Conservation (phyloP, 1,140 invertebrate genomes). For the Drosophila busckii region DNA sequence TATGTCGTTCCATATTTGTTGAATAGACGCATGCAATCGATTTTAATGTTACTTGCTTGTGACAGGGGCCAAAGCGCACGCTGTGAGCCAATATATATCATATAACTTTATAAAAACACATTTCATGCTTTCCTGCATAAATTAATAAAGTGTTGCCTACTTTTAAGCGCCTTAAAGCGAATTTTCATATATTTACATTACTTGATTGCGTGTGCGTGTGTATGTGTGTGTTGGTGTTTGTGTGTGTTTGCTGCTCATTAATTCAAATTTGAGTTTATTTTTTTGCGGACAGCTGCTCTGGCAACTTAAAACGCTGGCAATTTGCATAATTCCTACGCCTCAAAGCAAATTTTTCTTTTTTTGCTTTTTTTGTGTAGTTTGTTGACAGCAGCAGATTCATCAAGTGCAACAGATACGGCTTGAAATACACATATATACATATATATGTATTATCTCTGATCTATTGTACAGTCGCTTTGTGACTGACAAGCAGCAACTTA, state of each 20-base stretch:
- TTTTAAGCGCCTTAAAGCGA: constrained; percentile 12
- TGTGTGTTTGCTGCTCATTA: constrained; percentile 28
- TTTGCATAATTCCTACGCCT: constrained; percentile 38
- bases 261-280: constrained; percentile 47
- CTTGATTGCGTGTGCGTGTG: too few relatives aligned
- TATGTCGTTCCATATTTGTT: too few relatives aligned
- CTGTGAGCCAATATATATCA: too few relatives aligned
- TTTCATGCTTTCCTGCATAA: neutral
- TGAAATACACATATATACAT: constrained; percentile 25
- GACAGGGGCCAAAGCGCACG: too few relatives aligned
- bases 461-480: constrained; percentile 2
- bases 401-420: constrained; percentile 55
- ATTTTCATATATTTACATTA: constrained; percentile 31
- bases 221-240: too few relatives aligned
- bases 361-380: constrained; percentile 32
- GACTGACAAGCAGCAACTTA: neutral
- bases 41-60: too few relatives aligned
- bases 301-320: constrained; percentile 22
- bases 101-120: too few relatives aligned
- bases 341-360: constrained; percentile 11
- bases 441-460: too few relatives aligned
- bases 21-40: too few relatives aligned
- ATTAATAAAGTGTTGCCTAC: neutral
- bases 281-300: neutral
- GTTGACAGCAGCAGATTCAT: constrained; percentile 49